A percentile compares a stretch with the other conserved stretches of the same genome.
Conservation (phyloP, 1,140 invertebrate species). For the Drosophila santomea region DNA sequence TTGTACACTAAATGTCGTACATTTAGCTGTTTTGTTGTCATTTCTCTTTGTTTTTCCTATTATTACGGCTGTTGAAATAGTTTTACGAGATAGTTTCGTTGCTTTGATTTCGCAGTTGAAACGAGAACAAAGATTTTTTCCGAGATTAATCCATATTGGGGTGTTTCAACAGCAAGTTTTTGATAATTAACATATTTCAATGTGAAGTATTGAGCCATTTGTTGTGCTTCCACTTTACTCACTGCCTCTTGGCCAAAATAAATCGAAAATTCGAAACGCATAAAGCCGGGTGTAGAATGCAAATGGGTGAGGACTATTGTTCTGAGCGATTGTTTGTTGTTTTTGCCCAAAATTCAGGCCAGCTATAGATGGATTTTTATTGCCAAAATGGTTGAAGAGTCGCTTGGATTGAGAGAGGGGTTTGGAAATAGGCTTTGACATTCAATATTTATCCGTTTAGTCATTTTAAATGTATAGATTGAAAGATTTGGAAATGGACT, state of each 20-base stretch:
- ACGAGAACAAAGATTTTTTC: background rate
- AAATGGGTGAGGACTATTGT: background rate
- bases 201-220: slow-evolving; percentile 27
- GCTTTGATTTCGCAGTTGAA: slow-evolving; percentile 41
- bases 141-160: slow-evolving; percentile 28
- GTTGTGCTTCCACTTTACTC: background rate
- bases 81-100: slow-evolving; percentile 56
- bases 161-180: slow-evolving; percentile 23
- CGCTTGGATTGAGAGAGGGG: background rate
- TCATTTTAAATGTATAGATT: slow-evolving; percentile 25
- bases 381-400: background rate
- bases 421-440: background rate
- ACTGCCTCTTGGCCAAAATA: background rate
- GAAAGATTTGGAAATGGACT: slow-evolving; percentile 24
- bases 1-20: slow-evolving; percentile 46
- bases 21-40: slow-evolving; percentile 51
- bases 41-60: slow-evolving; percentile 28
- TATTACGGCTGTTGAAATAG: slow-evolving; percentile 14
- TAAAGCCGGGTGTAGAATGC: background rate
- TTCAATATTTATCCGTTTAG: slow-evolving; percentile 25
- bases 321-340: background rate
- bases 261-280: background rate
- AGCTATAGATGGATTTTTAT: slow-evolving; percentile 21
- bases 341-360: slow-evolving; percentile 17
- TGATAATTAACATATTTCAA: slow-evolving; percentile 64